Percentiles rank a stretch among this genome's conserved stretches.
phyloP scores from a whole-genome alignment of 1,140 invertebrate genomes.

The Saccostrea cuccullata region DNA sequence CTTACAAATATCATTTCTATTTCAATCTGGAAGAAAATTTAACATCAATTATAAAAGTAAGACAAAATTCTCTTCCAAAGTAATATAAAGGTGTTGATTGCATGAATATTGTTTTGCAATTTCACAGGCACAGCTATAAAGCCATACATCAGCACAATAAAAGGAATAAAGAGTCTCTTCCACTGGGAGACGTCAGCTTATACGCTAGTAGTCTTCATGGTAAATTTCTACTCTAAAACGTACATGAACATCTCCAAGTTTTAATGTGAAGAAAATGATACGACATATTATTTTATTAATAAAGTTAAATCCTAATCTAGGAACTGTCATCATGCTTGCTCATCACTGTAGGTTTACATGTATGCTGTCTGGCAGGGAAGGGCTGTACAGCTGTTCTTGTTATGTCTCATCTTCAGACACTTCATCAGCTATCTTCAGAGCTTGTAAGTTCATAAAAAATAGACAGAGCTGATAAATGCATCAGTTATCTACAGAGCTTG shows the following conservation, averaged over 20 bases:
- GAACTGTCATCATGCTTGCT: too few species aligned
- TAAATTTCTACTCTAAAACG: constrained; percentile 26
- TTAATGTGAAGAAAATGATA: too few species aligned
- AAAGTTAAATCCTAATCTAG: too few species aligned
- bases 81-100: not conserved
- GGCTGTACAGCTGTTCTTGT: constrained; percentile 61
- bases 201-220: constrained; percentile 69
- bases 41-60: not conserved
- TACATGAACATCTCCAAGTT: too few species aligned
- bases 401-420: constrained; percentile 62
- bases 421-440: constrained; percentile 65
- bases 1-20: too few species aligned
- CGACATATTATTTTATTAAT: too few species aligned
- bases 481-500: too few species aligned
- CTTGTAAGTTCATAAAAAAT: constrained; percentile 56
- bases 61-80: not conserved
- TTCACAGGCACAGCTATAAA: constrained; percentile 64
- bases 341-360: constrained; percentile 65
- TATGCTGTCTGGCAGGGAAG: constrained; percentile 67
- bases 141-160: constrained; percentile 65
- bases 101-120: not conserved
- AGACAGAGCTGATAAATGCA: too few species aligned
- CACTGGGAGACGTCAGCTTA: constrained; percentile 69
- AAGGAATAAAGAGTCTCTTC: constrained; percentile 65
- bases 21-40: too few species aligned